Percentiles rank a stretch among this genome's conserved stretches.
phyloP scores from a whole-genome alignment of 1,140 invertebrate genomes.

The Drosophila virilis region DNA sequence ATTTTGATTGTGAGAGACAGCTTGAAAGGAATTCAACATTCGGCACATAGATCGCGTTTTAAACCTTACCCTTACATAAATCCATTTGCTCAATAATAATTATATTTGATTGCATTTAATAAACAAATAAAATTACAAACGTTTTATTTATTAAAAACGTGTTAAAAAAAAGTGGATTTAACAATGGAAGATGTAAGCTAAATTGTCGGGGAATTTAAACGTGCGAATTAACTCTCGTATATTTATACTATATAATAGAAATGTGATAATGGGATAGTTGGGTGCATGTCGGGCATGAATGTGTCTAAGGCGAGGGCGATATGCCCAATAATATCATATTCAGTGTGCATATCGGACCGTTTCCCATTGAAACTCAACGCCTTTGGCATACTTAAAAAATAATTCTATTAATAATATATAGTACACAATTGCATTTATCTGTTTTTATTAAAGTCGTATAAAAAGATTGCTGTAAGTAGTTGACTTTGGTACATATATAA shows the following conservation, averaged over 20 bases:
- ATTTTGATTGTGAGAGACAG: no score
- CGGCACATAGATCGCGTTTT: no score
- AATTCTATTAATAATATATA: constrained; percentile 5
- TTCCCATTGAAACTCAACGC: constrained; percentile 18
- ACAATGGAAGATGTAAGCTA: constrained; percentile 12
- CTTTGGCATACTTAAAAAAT: constrained; percentile 14
- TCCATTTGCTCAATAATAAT: constrained; percentile 2
- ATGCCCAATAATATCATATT: constrained; percentile 14
- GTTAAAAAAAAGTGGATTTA: background rate
- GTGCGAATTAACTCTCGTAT: constrained; percentile 2
- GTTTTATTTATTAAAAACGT: constrained; percentile 56
- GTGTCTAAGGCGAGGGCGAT: constrained; percentile 6
- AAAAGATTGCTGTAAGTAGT: background rate
- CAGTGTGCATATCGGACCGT: constrained; percentile 11
- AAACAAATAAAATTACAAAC: constrained; percentile 39
- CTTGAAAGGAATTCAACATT: no score
- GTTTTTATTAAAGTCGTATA: background rate
- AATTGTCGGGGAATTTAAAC: constrained; percentile 32
- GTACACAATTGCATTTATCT: constrained; percentile 14
- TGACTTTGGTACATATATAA: background rate
- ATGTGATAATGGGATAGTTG: constrained; percentile 2
- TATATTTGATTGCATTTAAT: constrained; percentile 55
- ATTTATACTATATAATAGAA: constrained; percentile 1
- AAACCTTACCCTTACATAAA: background rate
- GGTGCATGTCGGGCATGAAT: constrained; percentile 12